Percentiles rank a stretch among this genome's conserved stretches.
Evolutionary conservation across 1,140 invertebrate species (phyloP).

Genomic region (Muscidifurax raptorellus): DNA sequence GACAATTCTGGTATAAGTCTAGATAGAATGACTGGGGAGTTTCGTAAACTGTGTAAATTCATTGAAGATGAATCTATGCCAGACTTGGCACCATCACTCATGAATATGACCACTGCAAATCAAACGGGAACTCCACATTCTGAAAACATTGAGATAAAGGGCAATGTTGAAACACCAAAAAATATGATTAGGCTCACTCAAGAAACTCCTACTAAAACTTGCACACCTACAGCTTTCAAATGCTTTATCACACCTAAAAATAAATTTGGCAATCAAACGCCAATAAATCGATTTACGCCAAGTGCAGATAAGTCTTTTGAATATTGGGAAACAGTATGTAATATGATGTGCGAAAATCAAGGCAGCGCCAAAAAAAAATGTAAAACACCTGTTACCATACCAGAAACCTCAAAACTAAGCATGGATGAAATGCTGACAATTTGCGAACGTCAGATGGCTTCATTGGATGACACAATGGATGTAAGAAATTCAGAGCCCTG

Average conservation of each 20-base stretch:
- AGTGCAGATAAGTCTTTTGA: slow-evolving; percentile 59
- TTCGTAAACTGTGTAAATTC: slow-evolving; percentile 67
- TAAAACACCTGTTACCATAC: slow-evolving; percentile 31
- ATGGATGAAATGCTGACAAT: slow-evolving; percentile 51
- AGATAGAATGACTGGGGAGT: slow-evolving; percentile 65
- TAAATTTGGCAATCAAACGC: slow-evolving; percentile 1
- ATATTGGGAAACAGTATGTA: slow-evolving; percentile 57
- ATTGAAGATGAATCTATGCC: slow-evolving; percentile 68
- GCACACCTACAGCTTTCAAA: not conserved
- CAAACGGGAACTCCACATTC: slow-evolving; percentile 15
- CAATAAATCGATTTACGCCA: slow-evolving; percentile 44
- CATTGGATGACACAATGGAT: slow-evolving; percentile 46
- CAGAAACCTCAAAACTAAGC: slow-evolving; percentile 39
- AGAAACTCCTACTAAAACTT: not conserved
- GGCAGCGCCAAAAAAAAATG: not conserved
- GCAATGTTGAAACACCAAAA: not conserved
- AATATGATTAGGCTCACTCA: not conserved
- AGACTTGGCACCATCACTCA: slow-evolving; percentile 56
- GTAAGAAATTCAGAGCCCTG: slow-evolving; percentile 47
- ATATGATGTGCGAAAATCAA: slow-evolving; percentile 53
- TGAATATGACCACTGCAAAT: slow-evolving; percentile 39
- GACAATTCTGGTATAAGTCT: slow-evolving; percentile 58
- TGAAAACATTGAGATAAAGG: not conserved
- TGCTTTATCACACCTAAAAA: slow-evolving; percentile 32
- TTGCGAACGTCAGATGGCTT: slow-evolving; percentile 61